phyloP scores from a whole-genome alignment of 2,888 invertebrate genomes.

The Drosophila phalerata region DNA sequence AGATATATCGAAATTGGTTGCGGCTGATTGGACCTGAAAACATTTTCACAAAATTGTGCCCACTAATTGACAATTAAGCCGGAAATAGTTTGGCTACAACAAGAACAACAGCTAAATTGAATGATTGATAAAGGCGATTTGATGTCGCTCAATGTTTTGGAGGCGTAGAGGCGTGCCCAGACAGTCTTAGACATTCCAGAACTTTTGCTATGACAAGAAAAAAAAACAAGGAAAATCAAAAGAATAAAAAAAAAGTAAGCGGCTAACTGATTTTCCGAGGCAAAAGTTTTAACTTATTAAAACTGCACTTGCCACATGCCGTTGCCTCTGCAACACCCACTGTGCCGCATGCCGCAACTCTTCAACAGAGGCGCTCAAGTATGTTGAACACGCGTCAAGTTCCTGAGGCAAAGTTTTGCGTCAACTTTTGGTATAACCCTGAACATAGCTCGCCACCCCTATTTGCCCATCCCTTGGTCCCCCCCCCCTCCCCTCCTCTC shows the following conservation, averaged over 20 bases:
- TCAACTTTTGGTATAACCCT: constrained; percentile 66
- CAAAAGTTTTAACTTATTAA: constrained; percentile 79
- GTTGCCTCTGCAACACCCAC: background rate
- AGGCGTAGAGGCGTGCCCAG: background rate
- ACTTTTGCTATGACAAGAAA: constrained; percentile 16
- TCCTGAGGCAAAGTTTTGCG: constrained; percentile 78
- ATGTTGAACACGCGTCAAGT: constrained; percentile 81
- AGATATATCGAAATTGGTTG: constrained; percentile 57
- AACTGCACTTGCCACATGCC: constrained; percentile 72
- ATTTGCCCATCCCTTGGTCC: background rate
- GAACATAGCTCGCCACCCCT: background rate
- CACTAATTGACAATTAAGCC: constrained; percentile 79
- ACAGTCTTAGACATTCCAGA: constrained; percentile 36
- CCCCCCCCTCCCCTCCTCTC: background rate
- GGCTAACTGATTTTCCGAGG: constrained; percentile 78
- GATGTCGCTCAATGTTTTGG: constrained; percentile 17
- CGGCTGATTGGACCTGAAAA: constrained; percentile 61
- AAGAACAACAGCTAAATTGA: constrained; percentile 55
- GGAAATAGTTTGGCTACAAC: constrained; percentile 69
- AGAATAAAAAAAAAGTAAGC: constrained; percentile 60
- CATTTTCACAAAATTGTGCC: constrained; percentile 64
- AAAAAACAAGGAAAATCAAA: constrained; percentile 1
- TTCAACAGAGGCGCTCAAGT: constrained; percentile 73
- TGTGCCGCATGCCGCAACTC: constrained; percentile 20
- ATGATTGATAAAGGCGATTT: constrained; percentile 74